A percentile compares a stretch with the other conserved stretches of the same genome.
phyloP scores from a whole-genome alignment of 2,797 vertebrate genomes.

The Rhynchonycteris naso region DNA sequence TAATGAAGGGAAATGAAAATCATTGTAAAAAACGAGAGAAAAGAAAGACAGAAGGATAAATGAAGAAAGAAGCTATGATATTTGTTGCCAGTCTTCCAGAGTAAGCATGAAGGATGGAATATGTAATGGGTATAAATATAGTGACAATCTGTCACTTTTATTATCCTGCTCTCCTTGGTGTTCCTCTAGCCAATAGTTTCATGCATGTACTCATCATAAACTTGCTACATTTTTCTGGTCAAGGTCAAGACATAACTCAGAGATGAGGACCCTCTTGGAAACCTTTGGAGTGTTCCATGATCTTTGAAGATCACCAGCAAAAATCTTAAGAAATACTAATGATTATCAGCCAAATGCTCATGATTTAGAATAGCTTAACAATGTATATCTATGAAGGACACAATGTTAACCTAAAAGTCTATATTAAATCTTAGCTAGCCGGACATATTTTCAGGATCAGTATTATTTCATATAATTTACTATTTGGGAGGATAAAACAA shows the following conservation, averaged over 20 bases:
- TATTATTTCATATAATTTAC: slow-evolving; percentile 2
- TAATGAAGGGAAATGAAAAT: neutral
- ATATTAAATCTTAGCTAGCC: neutral
- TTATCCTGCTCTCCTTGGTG: neutral
- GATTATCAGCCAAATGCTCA: neutral
- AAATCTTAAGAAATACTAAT: neutral
- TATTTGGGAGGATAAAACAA: neutral
- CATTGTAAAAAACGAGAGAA: neutral
- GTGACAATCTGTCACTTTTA: neutral
- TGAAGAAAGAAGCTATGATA: neutral
- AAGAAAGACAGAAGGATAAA: neutral
- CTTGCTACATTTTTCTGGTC: neutral
- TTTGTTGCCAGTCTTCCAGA: neutral
- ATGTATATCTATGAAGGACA: neutral
- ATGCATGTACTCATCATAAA: neutral
- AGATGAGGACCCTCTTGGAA: neutral
- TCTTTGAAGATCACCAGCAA: neutral
- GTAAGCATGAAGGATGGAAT: neutral
- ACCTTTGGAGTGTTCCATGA: neutral
- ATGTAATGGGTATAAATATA: neutral
- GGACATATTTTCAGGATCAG: neutral
- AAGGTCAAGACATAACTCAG: neutral
- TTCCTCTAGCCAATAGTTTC: neutral
- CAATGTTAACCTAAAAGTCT: neutral
- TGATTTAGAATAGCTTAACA: neutral